Percentiles rank a stretch among this genome's conserved stretches.
These are phyloP conservation scores for Typhlichthys eigenmanni DNA, from an alignment of 2,797 vertebrate genomes.

Conservation along the genomic window DNA sequence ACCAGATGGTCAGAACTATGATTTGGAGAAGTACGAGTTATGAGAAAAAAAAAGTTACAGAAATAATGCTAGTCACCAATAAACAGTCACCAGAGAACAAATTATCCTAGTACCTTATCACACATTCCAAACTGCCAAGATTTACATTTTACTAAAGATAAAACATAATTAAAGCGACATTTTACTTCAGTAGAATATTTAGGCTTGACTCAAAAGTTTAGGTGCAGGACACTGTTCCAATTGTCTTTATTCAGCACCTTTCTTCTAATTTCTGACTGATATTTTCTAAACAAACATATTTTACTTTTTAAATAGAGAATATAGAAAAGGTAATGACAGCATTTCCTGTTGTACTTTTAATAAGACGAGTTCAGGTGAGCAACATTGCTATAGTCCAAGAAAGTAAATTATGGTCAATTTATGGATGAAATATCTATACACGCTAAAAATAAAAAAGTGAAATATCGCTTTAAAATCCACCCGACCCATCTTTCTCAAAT, in stretches of 20 bases:
- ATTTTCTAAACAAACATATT: not conserved
- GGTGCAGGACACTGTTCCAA: conserved; percentile 57
- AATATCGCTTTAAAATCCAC: conserved; percentile 51
- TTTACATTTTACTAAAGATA: conserved; percentile 29
- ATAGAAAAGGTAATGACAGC: conserved; percentile 17
- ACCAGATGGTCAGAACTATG: conserved; percentile 51
- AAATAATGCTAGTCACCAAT: not conserved
- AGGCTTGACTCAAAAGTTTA: too few species aligned
- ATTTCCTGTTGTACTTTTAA: conserved; percentile 21
- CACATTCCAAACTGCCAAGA: conserved; percentile 31
- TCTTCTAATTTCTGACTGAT: conserved; percentile 25
- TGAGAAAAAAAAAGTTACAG: conserved; percentile 3
- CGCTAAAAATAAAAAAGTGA: conserved; percentile 23
- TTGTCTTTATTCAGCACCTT: conserved; percentile 5
- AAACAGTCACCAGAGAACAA: conserved; percentile 39
- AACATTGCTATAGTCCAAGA: conserved; percentile 20
- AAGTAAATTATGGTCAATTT: not conserved
- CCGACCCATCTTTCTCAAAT: conserved; percentile 37
- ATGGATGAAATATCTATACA: too few species aligned
- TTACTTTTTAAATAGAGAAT: conserved; percentile 14
- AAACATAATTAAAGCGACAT: conserved; percentile 2
- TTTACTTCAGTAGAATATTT: not conserved
- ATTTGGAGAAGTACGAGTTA: conserved; percentile 45
- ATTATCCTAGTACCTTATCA: conserved; percentile 32
- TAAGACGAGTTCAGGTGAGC: conserved; percentile 20